A percentile compares a stretch with the other conserved stretches of the same genome.
phyloP scores from a whole-genome alignment of 2,113 vertebrate genomes.

The Desmodus rotundus region DNA sequence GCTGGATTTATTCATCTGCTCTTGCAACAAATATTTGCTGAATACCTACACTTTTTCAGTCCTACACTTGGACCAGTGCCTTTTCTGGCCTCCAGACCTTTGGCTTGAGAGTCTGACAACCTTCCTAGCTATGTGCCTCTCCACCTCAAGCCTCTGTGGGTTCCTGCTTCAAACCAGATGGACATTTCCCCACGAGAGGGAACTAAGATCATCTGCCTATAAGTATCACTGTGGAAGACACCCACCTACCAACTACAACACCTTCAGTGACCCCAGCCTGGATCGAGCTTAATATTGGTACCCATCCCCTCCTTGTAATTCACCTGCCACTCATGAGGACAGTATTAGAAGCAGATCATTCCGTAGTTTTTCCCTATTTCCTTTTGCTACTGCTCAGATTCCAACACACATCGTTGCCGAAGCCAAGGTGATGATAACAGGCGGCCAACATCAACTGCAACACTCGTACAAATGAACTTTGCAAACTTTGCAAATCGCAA shows the following conservation, averaged over 20 bases:
- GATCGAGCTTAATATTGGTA: background rate
- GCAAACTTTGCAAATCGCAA: background rate
- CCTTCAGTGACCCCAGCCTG: background rate
- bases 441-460: too few species aligned
- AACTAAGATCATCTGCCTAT: background rate
- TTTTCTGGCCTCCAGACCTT: background rate
- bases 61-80: background rate
- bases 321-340: background rate
- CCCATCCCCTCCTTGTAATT: background rate
- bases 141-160: background rate
- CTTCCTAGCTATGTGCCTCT: background rate
- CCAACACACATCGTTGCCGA: background rate
- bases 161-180: background rate
- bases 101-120: background rate
- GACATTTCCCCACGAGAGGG: background rate
- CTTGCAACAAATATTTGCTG: background rate
- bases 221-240: background rate
- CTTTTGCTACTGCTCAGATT: background rate
- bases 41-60: background rate
- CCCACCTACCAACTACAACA: background rate
- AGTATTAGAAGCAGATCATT: background rate
- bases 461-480: background rate
- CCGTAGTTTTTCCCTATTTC: background rate
- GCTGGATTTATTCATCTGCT: background rate
- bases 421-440: background rate